A percentile compares a stretch with the other conserved stretches of the same genome.
Evolutionary conservation across 2,797 vertebrate species (phyloP).

Genomic region (Calcarius lapponicus): DNA sequence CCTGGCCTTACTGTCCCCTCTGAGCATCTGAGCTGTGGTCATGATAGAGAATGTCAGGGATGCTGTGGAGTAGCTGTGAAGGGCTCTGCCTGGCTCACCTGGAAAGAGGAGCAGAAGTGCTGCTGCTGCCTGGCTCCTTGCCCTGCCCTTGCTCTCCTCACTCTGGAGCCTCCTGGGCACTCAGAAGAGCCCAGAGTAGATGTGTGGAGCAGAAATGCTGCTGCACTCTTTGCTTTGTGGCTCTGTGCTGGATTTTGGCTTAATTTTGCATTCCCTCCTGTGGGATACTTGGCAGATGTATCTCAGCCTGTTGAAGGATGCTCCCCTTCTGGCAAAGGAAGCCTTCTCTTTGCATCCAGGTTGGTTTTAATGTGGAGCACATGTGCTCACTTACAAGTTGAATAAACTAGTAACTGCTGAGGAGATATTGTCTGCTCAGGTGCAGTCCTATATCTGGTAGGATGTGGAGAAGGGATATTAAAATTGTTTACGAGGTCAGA

Average conservation of each 20-base stretch:
- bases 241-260: background rate
- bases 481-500: slow-evolving; percentile 57
- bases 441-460: background rate
- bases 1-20: background rate
- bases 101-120: background rate
- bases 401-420: background rate
- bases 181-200: background rate
- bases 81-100: background rate
- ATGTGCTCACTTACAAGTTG: background rate
- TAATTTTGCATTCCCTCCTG: background rate
- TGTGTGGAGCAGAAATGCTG: background rate
- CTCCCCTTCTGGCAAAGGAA: background rate
- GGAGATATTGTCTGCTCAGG: background rate
- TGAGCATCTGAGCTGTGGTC: background rate
- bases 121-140: background rate
- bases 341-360: background rate
- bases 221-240: background rate
- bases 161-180: background rate
- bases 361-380: background rate
- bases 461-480: slow-evolving; percentile 31
- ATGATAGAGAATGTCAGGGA: background rate
- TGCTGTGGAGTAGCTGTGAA: accelerated
- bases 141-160: background rate
- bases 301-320: background rate
- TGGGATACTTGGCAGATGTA: background rate